Conservation (phyloP, 2,888 invertebrate species). For the Eumerus sabulonum region DNA sequence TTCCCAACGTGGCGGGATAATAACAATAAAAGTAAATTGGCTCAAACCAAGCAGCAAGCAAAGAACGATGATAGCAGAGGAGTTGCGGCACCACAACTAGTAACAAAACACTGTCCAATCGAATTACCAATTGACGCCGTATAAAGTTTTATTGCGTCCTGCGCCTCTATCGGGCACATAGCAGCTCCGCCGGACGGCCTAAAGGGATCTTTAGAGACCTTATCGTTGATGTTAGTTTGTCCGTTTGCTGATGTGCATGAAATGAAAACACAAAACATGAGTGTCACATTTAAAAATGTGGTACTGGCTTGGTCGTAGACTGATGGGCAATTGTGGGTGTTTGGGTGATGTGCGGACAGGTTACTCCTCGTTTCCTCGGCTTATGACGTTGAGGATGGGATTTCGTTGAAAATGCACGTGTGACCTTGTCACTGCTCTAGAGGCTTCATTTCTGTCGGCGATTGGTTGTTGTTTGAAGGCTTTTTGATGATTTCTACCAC, state of each 20-base stretch:
- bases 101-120: slow-evolving; percentile 61
- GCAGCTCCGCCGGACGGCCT: slow-evolving; percentile 18
- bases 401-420: slow-evolving; percentile 22
- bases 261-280: not conserved
- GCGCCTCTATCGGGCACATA: slow-evolving; percentile 34
- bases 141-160: slow-evolving; percentile 66
- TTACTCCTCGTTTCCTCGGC: slow-evolving; percentile 17
- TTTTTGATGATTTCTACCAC: too few relatives aligned
- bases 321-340: slow-evolving; percentile 48
- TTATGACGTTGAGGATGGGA: not conserved
- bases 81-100: slow-evolving; percentile 22
- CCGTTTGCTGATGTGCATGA: not conserved
- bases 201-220: slow-evolving; percentile 29
- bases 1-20: slow-evolving; percentile 68
- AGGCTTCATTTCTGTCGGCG: too few relatives aligned
- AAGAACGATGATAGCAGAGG: slow-evolving; percentile 25
- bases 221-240: slow-evolving; percentile 39
- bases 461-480: too few relatives aligned
- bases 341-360: slow-evolving; percentile 37
- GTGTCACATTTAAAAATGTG: too few relatives aligned
- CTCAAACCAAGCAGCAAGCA: slow-evolving; percentile 27
- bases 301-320: slow-evolving; percentile 14
- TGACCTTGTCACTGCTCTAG: too few relatives aligned
- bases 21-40: slow-evolving; percentile 69
- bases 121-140: slow-evolving; percentile 64